Evolutionary conservation across 1,140 invertebrate species (phyloP), one percentile per base, ranked within the genome.

Genomic region (Thalassaphorura encarpata): DNA sequence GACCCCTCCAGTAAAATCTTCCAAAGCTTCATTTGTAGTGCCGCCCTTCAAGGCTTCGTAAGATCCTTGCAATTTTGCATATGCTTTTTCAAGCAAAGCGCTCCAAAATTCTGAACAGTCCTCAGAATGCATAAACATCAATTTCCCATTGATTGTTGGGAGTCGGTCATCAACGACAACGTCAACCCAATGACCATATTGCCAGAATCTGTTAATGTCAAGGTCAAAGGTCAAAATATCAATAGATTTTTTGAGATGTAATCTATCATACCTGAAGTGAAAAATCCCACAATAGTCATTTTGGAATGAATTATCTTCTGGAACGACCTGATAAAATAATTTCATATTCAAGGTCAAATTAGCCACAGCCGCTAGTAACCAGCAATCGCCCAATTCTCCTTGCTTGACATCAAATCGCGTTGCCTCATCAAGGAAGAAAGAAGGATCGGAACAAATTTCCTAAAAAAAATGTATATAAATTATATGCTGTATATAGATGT

Each of bases 11-110:
- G n/a, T n/a, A n/a, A n/a, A n/a, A n/a, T n/a, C n/a, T n/a, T n/a
- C n/a, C n/a, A n/a, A n/a, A n/a, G n/a, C n/a, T 19, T 99, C 96
- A 66, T 87, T 89, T 1, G 92, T 96, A 1, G 89, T 89, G 27
- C 96, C 95, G 43, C 96, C 96, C 70, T 97, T 97, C 0, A 99
- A 76, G 0, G 93, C 87, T 73, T 99, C 95, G 71, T 99, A 99
- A 0, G 91, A 96, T 1, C 95, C 95, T 70, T 94, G 89, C 24
- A 89, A 70, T 70, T 99, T 99, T 24, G 95, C 95, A 74, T 98
- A 99, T 0, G 95, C 96, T 75, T 99, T 99, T 70, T 99, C 96
- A 29, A 98, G 70, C 21, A 99, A 74, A 0, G 95, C 93, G 69
- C 89, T 93, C 96, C 96, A 99, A 72, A 98, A 98, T 74, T 94